Evolutionary conservation across 1,140 invertebrate genomes (phyloP).

Genomic region (Bursaphelenchus mucronatus): DNA sequence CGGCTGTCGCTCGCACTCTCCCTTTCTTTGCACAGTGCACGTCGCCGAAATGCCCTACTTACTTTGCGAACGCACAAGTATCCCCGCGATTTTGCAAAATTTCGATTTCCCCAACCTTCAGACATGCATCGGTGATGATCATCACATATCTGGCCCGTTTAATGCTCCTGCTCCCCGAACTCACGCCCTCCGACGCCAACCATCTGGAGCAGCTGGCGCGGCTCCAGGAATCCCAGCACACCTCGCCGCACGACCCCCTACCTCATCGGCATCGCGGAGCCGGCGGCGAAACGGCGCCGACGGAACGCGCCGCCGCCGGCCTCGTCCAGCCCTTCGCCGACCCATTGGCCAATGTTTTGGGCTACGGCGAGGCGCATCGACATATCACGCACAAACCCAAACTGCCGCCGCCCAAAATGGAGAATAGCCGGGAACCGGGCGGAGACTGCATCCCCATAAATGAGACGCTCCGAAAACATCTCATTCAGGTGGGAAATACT

Average conservation of each 20-base stretch:
- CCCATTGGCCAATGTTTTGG: conserved; percentile 10
- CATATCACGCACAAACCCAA: background rate
- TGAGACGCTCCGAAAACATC: conserved; percentile 47
- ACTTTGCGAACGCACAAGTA: too few species aligned
- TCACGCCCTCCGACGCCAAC: conserved; percentile 38
- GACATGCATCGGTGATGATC: conserved; percentile 34
- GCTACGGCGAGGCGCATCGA: background rate
- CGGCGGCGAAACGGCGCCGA: background rate
- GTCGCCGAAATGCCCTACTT: too few species aligned
- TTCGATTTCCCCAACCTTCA: background rate
- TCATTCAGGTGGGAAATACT: conserved; percentile 44
- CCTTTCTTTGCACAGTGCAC: too few species aligned
- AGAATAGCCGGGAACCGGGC: background rate
- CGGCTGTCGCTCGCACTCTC: too few species aligned
- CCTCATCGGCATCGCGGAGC: conserved; percentile 8
- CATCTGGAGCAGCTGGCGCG: conserved; percentile 15
- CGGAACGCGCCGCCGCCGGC: background rate
- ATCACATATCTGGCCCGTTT: conserved; percentile 50
- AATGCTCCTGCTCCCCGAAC: conserved; percentile 47
- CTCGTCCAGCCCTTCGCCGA: background rate
- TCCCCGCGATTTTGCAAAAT: too few species aligned
- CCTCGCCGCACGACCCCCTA: background rate
- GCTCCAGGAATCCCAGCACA: background rate
- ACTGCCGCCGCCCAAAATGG: too few species aligned
- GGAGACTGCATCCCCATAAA: conserved; percentile 40